A percentile compares a stretch with the other conserved stretches of the same genome.
phyloP scores from a whole-genome alignment of 2,888 invertebrate species.

The Exocentrus adspersus region DNA sequence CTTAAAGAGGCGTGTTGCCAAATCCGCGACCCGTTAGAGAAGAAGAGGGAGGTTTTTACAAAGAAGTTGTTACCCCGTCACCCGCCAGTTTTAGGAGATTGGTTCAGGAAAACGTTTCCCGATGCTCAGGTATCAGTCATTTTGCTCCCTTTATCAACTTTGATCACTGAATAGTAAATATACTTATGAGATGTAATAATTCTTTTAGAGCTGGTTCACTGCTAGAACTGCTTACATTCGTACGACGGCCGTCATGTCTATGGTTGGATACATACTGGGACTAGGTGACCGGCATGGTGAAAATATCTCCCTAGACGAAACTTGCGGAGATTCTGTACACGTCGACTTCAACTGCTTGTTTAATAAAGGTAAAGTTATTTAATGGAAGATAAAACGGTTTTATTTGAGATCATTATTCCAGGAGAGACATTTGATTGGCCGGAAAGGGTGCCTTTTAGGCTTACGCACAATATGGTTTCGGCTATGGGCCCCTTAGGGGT shows the following conservation, averaged over 20 bases:
- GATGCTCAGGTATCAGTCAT: conserved; percentile 71
- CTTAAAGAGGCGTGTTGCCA: conserved; percentile 72
- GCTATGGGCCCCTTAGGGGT: conserved; percentile 95
- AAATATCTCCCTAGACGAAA: conserved; percentile 93
- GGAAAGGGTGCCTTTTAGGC: conserved; percentile 89
- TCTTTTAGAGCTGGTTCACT: conserved; percentile 77
- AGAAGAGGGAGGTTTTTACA: conserved; percentile 72
- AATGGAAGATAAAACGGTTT: neutral
- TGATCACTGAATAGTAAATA: too few species aligned
- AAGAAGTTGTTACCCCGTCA: conserved; percentile 74
- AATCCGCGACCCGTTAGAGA: conserved; percentile 71
- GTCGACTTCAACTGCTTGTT: conserved; percentile 99
- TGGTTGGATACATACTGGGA: conserved; percentile 90
- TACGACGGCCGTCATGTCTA: conserved; percentile 97
- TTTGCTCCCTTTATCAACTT: neutral
- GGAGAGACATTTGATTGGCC: conserved; percentile 89
- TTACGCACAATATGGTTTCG: conserved; percentile 96
- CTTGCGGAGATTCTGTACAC: conserved; percentile 93
- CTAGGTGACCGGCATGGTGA: conserved; percentile 97
- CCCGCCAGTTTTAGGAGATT: conserved; percentile 91
- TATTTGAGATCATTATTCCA: conserved; percentile 54
- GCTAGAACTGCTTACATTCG: conserved; percentile 90
- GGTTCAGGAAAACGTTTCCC: conserved; percentile 90
- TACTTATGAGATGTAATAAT: conserved; percentile 6
- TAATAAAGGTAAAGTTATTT: conserved; percentile 84